Conservation (phyloP, 2,888 invertebrate species). For the Octonoba sinensis region DNA sequence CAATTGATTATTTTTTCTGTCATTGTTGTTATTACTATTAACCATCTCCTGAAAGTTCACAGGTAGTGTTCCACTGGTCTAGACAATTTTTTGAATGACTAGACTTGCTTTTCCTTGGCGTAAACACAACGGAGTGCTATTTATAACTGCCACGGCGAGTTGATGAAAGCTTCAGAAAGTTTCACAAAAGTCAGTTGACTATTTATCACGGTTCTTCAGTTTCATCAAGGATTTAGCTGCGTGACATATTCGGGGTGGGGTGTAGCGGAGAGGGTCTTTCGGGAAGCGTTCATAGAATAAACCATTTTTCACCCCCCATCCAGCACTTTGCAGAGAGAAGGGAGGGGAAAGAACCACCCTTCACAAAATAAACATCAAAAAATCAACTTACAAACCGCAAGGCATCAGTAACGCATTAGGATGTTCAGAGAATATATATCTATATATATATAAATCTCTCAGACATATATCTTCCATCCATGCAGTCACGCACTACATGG, state of each 20-base stretch:
- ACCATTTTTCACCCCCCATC: slow-evolving; percentile 38
- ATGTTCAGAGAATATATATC: no score
- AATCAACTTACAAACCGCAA: slow-evolving; percentile 54
- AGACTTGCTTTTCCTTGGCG: no score
- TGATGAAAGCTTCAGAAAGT: no score
- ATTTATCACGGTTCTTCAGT: slow-evolving; percentile 45
- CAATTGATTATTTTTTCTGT: no score
- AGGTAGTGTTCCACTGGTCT: no score
- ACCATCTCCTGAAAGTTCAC: no score
- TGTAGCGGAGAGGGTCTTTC: no score
- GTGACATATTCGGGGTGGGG: slow-evolving; percentile 41
- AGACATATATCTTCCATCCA: slow-evolving; percentile 40
- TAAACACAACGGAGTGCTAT: no score
- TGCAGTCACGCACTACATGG: background rate
- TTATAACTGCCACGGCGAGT: no score
- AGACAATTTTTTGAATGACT: no score
- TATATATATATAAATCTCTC: background rate
- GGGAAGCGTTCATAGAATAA: slow-evolving; percentile 29
- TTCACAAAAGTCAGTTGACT: background rate
- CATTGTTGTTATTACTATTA: no score
- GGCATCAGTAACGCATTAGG: slow-evolving; percentile 50
- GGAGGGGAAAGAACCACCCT: slow-evolving; percentile 3
- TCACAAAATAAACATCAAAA: slow-evolving; percentile 25
- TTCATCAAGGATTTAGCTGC: slow-evolving; percentile 56
- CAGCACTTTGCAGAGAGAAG: background rate